Evolutionary conservation across 2,797 vertebrate genomes (phyloP).

Genomic region (Alauda arvensis): DNA sequence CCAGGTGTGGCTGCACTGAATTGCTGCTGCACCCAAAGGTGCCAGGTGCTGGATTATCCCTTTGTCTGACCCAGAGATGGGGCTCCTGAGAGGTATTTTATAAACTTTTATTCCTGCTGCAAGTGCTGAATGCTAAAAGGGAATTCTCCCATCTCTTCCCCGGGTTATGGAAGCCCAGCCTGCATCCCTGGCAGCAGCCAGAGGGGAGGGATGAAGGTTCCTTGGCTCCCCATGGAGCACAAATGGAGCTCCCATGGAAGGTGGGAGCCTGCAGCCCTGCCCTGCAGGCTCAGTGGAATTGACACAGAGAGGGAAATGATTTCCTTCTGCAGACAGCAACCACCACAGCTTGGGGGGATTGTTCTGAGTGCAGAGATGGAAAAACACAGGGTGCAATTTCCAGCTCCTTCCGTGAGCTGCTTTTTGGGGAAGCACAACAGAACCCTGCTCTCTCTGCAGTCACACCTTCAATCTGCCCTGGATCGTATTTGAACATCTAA

Average conservation of each 20-base stretch:
- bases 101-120: background rate
- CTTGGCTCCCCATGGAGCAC: background rate
- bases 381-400: background rate
- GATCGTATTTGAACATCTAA: background rate
- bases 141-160: no score
- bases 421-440: background rate
- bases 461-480: background rate
- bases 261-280: background rate
- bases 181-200: background rate
- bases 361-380: background rate
- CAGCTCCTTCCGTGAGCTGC: background rate
- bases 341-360: rapidly evolving
- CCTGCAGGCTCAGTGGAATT: rapidly evolving
- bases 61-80: no score
- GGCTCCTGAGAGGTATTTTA: no score
- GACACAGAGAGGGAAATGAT: background rate
- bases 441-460: background rate
- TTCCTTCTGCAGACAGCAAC: background rate
- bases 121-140: background rate
- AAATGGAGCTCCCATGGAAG: background rate
- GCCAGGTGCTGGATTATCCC: no score
- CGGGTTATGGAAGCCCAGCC: rapidly evolving
- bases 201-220: background rate
- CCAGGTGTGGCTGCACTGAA: background rate
- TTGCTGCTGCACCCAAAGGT: no score